Percentiles rank a stretch among this genome's conserved stretches.
Evolutionary conservation across 1,140 invertebrate genomes (phyloP).

Genomic region (Neotoxoptera formosana): DNA sequence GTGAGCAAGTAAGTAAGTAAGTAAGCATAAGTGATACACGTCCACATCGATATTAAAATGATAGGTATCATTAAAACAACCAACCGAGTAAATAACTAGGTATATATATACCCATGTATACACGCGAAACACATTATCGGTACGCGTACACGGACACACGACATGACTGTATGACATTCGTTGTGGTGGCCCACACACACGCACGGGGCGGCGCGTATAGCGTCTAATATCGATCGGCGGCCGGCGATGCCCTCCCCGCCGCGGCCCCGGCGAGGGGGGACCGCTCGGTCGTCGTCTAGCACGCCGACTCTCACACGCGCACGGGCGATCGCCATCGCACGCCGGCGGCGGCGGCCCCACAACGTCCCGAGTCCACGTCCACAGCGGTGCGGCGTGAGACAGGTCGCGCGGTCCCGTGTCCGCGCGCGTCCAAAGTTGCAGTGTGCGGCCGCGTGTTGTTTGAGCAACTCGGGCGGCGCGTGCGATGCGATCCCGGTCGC

Average conservation of each 20-base stretch:
- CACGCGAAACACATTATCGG: not conserved
- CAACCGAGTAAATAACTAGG: not conserved
- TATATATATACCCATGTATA: no score
- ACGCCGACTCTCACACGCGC: not conserved
- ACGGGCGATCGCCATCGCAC: not conserved
- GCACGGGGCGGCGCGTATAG: not conserved
- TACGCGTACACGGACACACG: not conserved
- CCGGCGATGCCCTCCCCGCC: not conserved
- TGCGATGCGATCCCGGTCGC: conserved; percentile 56
- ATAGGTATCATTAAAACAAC: not conserved
- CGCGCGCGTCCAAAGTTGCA: not conserved
- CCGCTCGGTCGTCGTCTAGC: not conserved
- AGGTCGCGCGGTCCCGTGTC: conserved; percentile 31
- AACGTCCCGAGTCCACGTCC: conserved; percentile 46
- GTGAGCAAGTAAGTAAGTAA: not conserved
- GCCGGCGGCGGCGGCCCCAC: not conserved
- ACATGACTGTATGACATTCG: not conserved
- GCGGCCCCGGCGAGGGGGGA: not conserved
- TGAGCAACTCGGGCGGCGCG: not conserved
- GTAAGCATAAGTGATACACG: no score
- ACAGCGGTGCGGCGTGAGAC: conserved; percentile 33
- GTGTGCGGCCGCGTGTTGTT: conserved; percentile 11
- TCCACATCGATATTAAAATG: not conserved
- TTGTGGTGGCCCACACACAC: not conserved
- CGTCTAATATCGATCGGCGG: not conserved